Evolutionary conservation across 2,888 invertebrate species (phyloP).

Genomic region (Troides helena): DNA sequence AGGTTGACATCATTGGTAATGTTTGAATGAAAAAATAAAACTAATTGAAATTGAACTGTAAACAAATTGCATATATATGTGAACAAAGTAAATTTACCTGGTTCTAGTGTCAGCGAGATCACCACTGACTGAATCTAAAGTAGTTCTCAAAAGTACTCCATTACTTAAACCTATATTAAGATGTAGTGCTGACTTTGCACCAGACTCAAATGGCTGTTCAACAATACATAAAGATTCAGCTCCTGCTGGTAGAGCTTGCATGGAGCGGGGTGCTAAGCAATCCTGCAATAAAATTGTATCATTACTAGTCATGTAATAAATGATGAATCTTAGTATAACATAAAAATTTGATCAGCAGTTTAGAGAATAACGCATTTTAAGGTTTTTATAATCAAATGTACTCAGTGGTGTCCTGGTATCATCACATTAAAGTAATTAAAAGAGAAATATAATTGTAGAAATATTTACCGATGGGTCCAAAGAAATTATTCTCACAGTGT

Average conservation of each 20-base stretch:
- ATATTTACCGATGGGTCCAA: constrained; percentile 91
- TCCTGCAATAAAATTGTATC: constrained; percentile 78
- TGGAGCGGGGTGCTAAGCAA: constrained; percentile 95
- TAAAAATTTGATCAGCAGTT: constrained; percentile 49
- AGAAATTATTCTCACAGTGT: constrained; percentile 98
- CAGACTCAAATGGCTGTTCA: constrained; percentile 86
- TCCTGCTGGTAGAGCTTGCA: constrained; percentile 97
- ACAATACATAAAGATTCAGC: constrained; percentile 98
- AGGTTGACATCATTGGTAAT: constrained; percentile 63
- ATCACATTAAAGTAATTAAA: constrained; percentile 53
- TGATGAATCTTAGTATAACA: neutral
- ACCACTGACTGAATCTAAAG: constrained; percentile 96
- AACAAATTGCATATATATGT: too few species aligned
- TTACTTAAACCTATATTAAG: constrained; percentile 98
- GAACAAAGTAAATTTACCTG: constrained; percentile 67
- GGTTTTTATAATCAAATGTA: constrained; percentile 72
- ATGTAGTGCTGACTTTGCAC: constrained; percentile 88
- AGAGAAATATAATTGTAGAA: neutral
- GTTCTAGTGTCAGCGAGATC: constrained; percentile 98
- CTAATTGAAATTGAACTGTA: neutral
- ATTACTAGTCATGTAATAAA: constrained; percentile 3
- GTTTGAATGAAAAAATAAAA: neutral
- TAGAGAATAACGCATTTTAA: constrained; percentile 77
- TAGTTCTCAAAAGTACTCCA: constrained; percentile 95
- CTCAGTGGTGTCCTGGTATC: constrained; percentile 79